Conservation (phyloP, 2,113 vertebrate species). For the Triplophysa siluroides region DNA sequence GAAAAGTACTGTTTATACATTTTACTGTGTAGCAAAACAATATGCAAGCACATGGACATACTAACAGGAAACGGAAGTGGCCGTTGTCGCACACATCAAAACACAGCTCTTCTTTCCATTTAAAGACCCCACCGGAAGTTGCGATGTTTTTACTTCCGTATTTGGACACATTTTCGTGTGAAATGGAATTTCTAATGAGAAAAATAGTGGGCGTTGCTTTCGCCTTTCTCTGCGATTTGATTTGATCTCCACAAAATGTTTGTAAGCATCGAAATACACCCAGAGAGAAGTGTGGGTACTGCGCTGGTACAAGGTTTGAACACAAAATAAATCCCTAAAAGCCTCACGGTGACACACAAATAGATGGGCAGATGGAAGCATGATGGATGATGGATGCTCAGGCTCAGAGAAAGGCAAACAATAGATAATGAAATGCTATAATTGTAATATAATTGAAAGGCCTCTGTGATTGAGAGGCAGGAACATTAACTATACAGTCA, state of each 20-base stretch:
- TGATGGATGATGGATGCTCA: conserved; percentile 27
- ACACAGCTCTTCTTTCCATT: no score
- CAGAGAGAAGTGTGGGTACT: background rate
- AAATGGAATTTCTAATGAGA: no score
- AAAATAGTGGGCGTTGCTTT: no score
- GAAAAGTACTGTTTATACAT: no score
- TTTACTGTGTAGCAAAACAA: no score
- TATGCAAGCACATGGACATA: no score
- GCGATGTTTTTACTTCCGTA: no score
- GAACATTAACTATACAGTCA: conserved; percentile 39
- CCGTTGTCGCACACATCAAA: no score
- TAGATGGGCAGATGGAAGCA: background rate
- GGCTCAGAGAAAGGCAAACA: conserved; percentile 18
- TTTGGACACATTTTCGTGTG: no score
- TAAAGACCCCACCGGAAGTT: no score
- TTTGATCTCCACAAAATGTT: background rate
- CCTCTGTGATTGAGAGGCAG: conserved; percentile 19
- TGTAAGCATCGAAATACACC: background rate
- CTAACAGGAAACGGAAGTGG: no score
- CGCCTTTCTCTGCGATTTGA: no score
- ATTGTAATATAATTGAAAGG: conserved; percentile 36
- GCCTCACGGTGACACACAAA: conserved; percentile 13
- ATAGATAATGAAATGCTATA: conserved; percentile 29
- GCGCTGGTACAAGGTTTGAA: background rate
- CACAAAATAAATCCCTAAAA: background rate